phyloP scores from a whole-genome alignment of 2,888 invertebrate genomes.

The Pyrochroa serraticornis region DNA sequence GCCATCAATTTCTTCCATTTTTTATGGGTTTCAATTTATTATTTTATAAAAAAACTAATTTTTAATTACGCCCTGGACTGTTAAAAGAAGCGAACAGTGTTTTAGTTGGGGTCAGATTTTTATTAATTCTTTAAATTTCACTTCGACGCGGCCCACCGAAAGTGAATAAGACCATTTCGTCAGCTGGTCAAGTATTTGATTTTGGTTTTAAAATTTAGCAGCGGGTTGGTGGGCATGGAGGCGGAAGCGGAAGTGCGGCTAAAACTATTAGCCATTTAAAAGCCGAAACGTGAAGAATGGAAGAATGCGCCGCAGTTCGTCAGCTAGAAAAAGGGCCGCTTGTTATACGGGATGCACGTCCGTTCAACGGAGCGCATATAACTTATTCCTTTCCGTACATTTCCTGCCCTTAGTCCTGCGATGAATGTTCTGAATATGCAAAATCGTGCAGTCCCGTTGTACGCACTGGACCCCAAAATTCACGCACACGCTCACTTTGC shows the following conservation, averaged over 20 bases:
- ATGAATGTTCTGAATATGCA: conserved; percentile 25
- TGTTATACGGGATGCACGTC: conserved; percentile 3
- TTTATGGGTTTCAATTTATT: too few relatives aligned
- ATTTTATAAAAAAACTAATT: too few relatives aligned
- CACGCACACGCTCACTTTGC: conserved; percentile 24
- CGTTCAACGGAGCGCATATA: conserved; percentile 10
- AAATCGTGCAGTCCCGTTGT: conserved; percentile 9
- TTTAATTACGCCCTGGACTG: too few relatives aligned
- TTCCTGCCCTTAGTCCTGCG: conserved; percentile 16
- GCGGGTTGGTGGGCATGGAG: too few relatives aligned
- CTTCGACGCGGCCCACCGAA: too few relatives aligned
- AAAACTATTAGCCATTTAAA: not conserved
- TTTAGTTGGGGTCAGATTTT: too few relatives aligned
- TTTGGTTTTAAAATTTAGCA: too few relatives aligned
- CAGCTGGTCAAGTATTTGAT: too few relatives aligned
- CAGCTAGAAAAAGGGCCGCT: conserved; percentile 6
- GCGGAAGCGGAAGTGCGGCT: not conserved
- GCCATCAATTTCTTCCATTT: too few relatives aligned
- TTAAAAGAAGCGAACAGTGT: too few relatives aligned
- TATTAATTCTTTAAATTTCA: too few relatives aligned
- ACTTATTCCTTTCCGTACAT: conserved; percentile 17
- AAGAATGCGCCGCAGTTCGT: not conserved
- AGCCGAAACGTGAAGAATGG: conserved; percentile 4
- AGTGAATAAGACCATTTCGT: too few relatives aligned
- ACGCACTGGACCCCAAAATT: conserved; percentile 22